Percentiles rank a stretch among this genome's conserved stretches.
These are phyloP conservation scores for Acanthosepion pharaonis DNA, from an alignment of 2,888 invertebrate species.

Conservation along the genomic window DNA sequence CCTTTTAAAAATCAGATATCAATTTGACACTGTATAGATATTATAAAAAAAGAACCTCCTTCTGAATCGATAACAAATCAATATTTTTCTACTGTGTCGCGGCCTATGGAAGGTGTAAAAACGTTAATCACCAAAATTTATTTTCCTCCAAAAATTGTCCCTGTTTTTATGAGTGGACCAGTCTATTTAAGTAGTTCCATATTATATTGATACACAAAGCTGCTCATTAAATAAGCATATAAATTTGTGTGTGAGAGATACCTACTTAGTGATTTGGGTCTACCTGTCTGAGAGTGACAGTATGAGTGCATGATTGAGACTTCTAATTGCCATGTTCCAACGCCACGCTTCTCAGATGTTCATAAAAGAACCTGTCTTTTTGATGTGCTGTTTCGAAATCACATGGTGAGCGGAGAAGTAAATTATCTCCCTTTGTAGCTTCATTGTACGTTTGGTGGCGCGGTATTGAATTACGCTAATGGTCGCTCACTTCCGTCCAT, in stretches of 20 bases:
- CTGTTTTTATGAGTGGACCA: no score
- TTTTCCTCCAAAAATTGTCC: no score
- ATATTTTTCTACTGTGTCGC: no score
- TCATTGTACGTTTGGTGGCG: neutral
- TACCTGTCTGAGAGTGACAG: neutral
- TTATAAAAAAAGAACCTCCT: no score
- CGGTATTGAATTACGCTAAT: conserved; percentile 7
- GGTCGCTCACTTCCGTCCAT: conserved; percentile 11
- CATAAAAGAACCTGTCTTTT: neutral
- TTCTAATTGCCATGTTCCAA: neutral
- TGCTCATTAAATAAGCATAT: neutral
- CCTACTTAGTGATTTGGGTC: neutral
- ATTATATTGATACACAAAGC: no score
- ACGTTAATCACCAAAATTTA: no score
- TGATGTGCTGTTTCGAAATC: neutral
- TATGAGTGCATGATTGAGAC: neutral
- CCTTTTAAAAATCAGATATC: no score
- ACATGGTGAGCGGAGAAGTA: neutral
- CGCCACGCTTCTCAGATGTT: neutral
- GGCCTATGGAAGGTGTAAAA: no score
- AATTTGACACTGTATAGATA: no score
- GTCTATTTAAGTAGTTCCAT: no score
- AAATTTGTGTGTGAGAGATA: neutral
- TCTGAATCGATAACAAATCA: no score
- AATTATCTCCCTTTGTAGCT: conserved; percentile 23